Percentiles rank a stretch among this genome's conserved stretches.
phyloP scores from a whole-genome alignment of 2,113 vertebrate genomes.

The Nothocercus nigrocapillus region DNA sequence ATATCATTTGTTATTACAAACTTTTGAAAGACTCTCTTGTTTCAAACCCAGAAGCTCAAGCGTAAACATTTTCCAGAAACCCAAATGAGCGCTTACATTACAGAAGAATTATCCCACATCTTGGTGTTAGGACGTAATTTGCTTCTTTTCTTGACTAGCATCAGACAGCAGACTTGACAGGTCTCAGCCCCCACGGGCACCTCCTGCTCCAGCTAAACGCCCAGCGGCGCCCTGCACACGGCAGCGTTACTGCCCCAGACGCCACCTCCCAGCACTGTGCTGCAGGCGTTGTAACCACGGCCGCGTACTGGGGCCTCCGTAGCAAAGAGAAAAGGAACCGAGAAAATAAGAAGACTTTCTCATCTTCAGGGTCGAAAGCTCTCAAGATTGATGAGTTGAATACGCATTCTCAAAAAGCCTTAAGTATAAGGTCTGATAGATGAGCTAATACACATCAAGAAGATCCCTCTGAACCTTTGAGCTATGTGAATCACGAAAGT shows the following conservation, averaged over 20 bases:
- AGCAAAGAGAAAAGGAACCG: neutral
- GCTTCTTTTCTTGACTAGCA: neutral
- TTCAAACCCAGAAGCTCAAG: neutral
- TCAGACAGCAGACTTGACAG: neutral
- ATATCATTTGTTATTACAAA: neutral
- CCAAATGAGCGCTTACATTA: neutral
- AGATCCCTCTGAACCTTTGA: neutral
- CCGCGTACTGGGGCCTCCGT: neutral
- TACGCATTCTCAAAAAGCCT: neutral
- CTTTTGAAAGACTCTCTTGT: neutral
- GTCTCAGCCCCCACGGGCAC: neutral
- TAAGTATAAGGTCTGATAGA: neutral
- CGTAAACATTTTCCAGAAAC: neutral
- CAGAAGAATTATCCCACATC: neutral
- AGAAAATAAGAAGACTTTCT: neutral
- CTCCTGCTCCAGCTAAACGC: neutral
- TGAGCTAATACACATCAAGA: conserved; percentile 4
- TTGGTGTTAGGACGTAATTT: neutral
- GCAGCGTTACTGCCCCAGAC: neutral
- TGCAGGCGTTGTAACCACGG: neutral
- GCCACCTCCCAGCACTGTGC: neutral
- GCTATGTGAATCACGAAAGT: neutral
- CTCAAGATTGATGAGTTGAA: neutral
- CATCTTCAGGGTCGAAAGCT: neutral
- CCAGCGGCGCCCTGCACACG: neutral